A percentile compares a stretch with the other conserved stretches of the same genome.
Conservation (phyloP, 2,113 vertebrate genomes). For the Tachysurus fulvidraco region DNA sequence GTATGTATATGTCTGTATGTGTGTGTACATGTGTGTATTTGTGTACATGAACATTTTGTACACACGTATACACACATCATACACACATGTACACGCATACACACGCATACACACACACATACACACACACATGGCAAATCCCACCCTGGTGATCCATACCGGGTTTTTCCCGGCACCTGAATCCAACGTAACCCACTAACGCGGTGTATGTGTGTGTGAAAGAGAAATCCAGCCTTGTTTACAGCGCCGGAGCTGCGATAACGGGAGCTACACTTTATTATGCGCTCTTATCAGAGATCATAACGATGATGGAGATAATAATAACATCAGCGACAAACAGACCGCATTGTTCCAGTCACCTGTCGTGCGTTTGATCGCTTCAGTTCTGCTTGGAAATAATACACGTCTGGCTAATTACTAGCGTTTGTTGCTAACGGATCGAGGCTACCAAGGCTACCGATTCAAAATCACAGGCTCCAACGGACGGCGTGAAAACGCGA, state of each 20-base stretch:
- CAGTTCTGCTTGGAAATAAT: background rate
- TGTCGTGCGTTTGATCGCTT: too few species aligned
- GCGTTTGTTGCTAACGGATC: conserved; percentile 15
- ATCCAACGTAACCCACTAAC: conserved; percentile 57
- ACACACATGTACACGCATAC: too few species aligned
- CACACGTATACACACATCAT: too few species aligned
- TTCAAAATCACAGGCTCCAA: background rate
- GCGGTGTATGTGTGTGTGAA: conserved; percentile 26
- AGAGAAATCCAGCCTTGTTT: conserved; percentile 73
- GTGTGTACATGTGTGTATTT: too few species aligned
- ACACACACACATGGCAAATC: background rate
- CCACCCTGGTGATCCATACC: conserved; percentile 44
- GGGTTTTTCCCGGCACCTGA: conserved; percentile 56
- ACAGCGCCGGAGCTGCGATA: conserved; percentile 62
- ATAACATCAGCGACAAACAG: background rate
- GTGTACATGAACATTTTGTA: too few species aligned
- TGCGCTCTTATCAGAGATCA: conserved; percentile 23
- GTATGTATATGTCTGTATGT: too few species aligned
- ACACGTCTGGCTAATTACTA: background rate
- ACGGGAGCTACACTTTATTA: conserved; percentile 13
- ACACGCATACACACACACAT: too few species aligned
- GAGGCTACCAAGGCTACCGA: background rate
- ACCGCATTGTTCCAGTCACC: background rate
- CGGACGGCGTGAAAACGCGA: background rate
- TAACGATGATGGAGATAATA: background rate